Percentiles rank a stretch among this genome's conserved stretches.
Evolutionary conservation across 2,113 vertebrate species (phyloP).

Genomic region (Capreolus pygargus): DNA sequence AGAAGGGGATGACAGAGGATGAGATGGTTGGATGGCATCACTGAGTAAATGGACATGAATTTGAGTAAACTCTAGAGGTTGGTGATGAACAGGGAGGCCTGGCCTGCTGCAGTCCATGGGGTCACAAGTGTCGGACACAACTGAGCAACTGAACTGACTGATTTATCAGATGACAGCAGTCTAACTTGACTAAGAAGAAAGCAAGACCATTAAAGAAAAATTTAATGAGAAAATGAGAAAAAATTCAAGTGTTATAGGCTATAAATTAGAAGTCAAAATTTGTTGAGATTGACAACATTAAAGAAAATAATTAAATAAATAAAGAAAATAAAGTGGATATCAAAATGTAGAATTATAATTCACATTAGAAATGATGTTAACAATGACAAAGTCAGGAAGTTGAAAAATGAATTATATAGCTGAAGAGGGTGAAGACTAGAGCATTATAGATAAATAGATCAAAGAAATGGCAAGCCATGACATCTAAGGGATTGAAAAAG

Average conservation of each 20-base stretch:
- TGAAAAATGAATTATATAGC: not conserved
- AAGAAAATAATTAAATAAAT: not conserved
- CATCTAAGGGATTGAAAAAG: not conserved
- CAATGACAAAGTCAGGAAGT: not conserved
- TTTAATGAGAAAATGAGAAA: not conserved
- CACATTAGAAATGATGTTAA: not conserved
- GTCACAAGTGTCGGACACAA: too few species aligned
- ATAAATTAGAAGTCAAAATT: not conserved
- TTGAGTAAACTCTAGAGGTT: too few species aligned
- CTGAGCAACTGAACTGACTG: too few species aligned
- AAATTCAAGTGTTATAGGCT: not conserved
- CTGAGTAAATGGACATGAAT: too few species aligned
- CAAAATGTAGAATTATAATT: not conserved
- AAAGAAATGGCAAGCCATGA: not conserved
- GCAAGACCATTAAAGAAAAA: not conserved
- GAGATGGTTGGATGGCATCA: too few species aligned
- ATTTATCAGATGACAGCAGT: too few species aligned
- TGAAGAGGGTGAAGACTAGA: not conserved
- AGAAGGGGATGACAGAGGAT: too few species aligned
- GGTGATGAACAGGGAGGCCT: too few species aligned
- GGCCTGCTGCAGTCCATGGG: too few species aligned
- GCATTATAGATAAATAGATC: not conserved
- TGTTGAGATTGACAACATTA: not conserved
- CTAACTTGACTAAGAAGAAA: not conserved
- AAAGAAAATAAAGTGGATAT: not conserved